A percentile compares a stretch with the other conserved stretches of the same genome.
Evolutionary conservation across 1,140 invertebrate species (phyloP).

Genomic region (Diorhabda sublineata): DNA sequence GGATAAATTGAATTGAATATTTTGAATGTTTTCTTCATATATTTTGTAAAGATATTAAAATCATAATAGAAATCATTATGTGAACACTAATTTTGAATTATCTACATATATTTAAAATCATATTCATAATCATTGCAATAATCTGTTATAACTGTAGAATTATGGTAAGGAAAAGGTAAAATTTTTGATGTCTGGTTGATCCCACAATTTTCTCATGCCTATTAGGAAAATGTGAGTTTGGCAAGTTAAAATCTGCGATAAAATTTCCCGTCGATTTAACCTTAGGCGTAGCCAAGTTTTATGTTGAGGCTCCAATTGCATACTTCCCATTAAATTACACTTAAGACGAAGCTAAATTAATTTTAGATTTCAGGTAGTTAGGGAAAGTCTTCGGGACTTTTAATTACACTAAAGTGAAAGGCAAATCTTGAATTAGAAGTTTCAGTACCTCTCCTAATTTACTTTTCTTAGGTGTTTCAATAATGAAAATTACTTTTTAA

Average conservation of each 20-base stretch:
- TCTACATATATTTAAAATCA: no score
- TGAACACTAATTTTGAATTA: no score
- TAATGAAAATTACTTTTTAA: constrained; percentile 13
- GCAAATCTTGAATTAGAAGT: constrained; percentile 21
- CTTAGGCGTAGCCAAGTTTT: constrained; percentile 24
- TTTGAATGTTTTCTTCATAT: no score
- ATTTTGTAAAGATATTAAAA: no score
- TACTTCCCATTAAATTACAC: constrained; percentile 30
- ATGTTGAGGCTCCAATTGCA: constrained; percentile 27
- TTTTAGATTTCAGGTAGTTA: constrained; percentile 35
- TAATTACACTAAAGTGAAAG: constrained; percentile 34
- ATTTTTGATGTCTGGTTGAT: not conserved
- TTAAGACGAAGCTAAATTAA: constrained; percentile 32
- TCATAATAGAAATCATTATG: no score
- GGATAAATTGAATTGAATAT: no score
- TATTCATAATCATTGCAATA: no score
- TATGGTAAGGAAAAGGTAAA: not conserved
- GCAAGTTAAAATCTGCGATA: constrained; percentile 28
- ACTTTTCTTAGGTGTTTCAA: constrained; percentile 16
- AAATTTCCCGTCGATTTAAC: constrained; percentile 31
- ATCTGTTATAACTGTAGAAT: no score
- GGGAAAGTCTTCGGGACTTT: constrained; percentile 29
- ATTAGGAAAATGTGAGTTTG: constrained; percentile 19
- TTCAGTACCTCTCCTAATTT: constrained; percentile 27
- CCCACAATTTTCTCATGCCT: not conserved